These are phyloP conservation scores for Anguilla marmorata DNA, from an alignment of 2,797 vertebrate species.

Conservation along the genomic window DNA sequence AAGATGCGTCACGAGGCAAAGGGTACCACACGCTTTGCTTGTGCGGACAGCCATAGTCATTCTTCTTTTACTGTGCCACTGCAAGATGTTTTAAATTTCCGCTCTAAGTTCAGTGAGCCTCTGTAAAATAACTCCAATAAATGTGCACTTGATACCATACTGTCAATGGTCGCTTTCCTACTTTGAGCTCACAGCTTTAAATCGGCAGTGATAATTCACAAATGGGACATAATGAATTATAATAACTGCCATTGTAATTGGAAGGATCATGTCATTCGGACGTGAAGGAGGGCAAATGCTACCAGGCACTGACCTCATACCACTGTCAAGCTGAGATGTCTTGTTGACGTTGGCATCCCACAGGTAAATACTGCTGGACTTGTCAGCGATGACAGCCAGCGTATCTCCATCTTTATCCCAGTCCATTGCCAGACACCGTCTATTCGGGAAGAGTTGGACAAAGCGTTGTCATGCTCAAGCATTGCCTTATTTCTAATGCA, in stretches of 20 bases:
- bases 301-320: constrained; percentile 79
- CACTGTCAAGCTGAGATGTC: constrained; percentile 88
- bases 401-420: constrained; percentile 98
- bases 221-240: not conserved
- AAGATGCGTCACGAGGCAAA: not conserved
- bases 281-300: constrained; percentile 20
- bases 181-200: not conserved
- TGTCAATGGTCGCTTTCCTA: not conserved
- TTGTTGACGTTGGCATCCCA: constrained; percentile 95
- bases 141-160: not conserved
- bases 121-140: no score
- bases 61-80: not conserved
- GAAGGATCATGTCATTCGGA: not conserved
- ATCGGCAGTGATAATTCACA: not conserved
- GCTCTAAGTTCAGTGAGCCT: no score
- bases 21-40: not conserved
- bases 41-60: not conserved
- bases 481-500: not conserved
- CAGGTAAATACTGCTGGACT: constrained; percentile 84
- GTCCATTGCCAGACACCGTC: constrained; percentile 85
- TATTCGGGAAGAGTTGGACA: constrained; percentile 52
- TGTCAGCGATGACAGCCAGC: constrained; percentile 89
- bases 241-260: not conserved
- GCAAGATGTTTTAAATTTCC: no score
- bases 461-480: not conserved